phyloP scores from a whole-genome alignment of 2,888 invertebrate genomes.

The Ceraclea dissimilis region DNA sequence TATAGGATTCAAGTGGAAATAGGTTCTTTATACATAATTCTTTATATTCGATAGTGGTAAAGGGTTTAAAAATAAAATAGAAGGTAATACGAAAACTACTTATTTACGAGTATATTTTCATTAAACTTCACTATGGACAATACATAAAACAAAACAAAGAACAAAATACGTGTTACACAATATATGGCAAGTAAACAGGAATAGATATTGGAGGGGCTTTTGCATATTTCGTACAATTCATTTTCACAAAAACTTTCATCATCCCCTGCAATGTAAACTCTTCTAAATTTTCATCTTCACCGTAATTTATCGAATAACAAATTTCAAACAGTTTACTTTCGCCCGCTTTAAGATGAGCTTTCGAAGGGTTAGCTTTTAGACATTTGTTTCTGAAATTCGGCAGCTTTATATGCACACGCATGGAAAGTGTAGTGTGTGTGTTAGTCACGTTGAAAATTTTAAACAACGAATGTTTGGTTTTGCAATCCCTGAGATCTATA shows the following conservation, averaged over 20 bases:
- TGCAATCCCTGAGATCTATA: constrained; percentile 4
- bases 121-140: no score
- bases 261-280: constrained; percentile 6
- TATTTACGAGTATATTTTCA: no score
- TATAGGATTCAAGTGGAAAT: no score
- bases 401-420: constrained; percentile 3
- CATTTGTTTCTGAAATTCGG: constrained; percentile 1
- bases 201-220: constrained; percentile 11
- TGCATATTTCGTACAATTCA: constrained; percentile 5
- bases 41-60: no score
- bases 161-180: neutral
- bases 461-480: neutral
- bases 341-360: constrained; percentile 5
- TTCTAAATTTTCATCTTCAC: neutral
- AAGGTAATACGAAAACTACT: no score
- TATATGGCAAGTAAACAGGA: constrained; percentile 12
- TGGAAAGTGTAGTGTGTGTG: constrained; percentile 6
- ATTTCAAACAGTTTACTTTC: constrained; percentile 7
- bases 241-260: constrained; percentile 4
- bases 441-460: constrained; percentile 6
- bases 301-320: neutral
- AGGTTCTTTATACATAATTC: no score
- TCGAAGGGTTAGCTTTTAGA: constrained; percentile 3
- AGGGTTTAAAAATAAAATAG: no score
- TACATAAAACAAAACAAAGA: no score